Evolutionary conservation across 1,140 invertebrate genomes (phyloP).

Genomic region (Bombus sylvicola): DNA sequence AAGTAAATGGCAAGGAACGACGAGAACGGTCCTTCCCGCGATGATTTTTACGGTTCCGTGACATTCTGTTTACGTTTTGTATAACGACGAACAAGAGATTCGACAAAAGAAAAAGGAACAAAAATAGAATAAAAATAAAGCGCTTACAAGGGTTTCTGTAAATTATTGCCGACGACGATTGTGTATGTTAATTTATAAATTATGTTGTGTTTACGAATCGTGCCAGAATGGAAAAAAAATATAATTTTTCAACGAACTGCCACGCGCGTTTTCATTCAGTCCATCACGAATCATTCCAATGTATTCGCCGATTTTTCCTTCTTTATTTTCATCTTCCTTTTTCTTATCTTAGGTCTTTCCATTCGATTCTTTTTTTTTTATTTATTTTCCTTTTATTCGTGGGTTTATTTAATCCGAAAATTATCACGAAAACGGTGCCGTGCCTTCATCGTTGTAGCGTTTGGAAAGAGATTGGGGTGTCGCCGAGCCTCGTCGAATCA

Average conservation of each 20-base stretch:
- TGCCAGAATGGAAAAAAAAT: slow-evolving; percentile 82
- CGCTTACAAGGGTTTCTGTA: slow-evolving; percentile 72
- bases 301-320: slow-evolving; percentile 35
- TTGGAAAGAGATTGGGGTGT: background rate
- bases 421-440: slow-evolving; percentile 24
- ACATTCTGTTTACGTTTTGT: slow-evolving; percentile 60
- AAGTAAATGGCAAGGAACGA: background rate
- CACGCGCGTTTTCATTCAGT: slow-evolving; percentile 61
- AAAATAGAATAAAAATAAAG: background rate
- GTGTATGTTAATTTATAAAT: slow-evolving; percentile 83
- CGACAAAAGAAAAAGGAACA: background rate
- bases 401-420: slow-evolving; percentile 8
- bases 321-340: background rate
- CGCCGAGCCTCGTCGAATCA: background rate
- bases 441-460: slow-evolving; percentile 34
- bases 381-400: slow-evolving; percentile 31
- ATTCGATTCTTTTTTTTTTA: background rate
- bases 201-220: slow-evolving; percentile 82
- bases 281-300: slow-evolving; percentile 1
- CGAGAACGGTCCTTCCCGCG: slow-evolving; percentile 25
- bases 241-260: slow-evolving; percentile 81
- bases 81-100: slow-evolving; percentile 18
- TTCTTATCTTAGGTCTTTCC: background rate
- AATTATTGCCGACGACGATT: slow-evolving; percentile 80
- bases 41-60: slow-evolving; percentile 33